These are phyloP conservation scores for Cheilosia impressa DNA, from an alignment of 2,888 invertebrate genomes.

Conservation along the genomic window DNA sequence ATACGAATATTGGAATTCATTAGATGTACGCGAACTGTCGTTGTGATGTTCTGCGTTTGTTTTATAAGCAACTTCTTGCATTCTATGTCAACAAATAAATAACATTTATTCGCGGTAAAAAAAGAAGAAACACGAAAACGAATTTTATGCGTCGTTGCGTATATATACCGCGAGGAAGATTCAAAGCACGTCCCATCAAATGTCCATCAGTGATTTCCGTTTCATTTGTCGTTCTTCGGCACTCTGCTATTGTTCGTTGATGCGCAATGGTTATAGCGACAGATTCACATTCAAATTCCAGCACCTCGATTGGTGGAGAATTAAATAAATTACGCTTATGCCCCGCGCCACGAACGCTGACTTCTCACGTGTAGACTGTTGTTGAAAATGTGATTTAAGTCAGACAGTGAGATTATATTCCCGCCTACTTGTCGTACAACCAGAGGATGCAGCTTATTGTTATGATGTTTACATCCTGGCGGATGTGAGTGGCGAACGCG, in stretches of 20 bases:
- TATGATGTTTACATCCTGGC: slow-evolving; percentile 68
- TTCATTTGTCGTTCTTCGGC: slow-evolving; percentile 61
- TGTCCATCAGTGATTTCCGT: slow-evolving; percentile 73
- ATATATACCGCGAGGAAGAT: slow-evolving; percentile 13
- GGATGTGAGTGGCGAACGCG: slow-evolving; percentile 29
- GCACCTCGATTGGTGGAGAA: slow-evolving; percentile 64
- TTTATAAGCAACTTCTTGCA: slow-evolving; percentile 50
- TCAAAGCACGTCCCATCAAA: slow-evolving; percentile 70
- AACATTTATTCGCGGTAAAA: slow-evolving; percentile 14
- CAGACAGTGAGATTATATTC: slow-evolving; percentile 59
- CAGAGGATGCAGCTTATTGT: slow-evolving; percentile 49
- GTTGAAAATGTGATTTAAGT: slow-evolving; percentile 47
- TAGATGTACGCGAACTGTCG: slow-evolving; percentile 47
- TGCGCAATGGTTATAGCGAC: slow-evolving; percentile 2
- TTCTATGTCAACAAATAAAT: slow-evolving; percentile 38
- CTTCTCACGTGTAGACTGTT: slow-evolving; percentile 15
- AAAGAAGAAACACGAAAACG: slow-evolving; percentile 7
- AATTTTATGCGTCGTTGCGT: slow-evolving; percentile 22
- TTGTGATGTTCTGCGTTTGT: slow-evolving; percentile 9
- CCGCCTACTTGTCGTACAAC: slow-evolving; percentile 29
- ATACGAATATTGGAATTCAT: slow-evolving; percentile 52
- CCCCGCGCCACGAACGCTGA: slow-evolving; percentile 11
- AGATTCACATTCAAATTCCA: slow-evolving; percentile 66
- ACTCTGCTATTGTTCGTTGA: slow-evolving; percentile 7
- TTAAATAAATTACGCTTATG: slow-evolving; percentile 56